A percentile compares a stretch with the other conserved stretches of the same genome.
Evolutionary conservation across 2,113 vertebrate species (phyloP).

Genomic region (Ammodramus savannarum): DNA sequence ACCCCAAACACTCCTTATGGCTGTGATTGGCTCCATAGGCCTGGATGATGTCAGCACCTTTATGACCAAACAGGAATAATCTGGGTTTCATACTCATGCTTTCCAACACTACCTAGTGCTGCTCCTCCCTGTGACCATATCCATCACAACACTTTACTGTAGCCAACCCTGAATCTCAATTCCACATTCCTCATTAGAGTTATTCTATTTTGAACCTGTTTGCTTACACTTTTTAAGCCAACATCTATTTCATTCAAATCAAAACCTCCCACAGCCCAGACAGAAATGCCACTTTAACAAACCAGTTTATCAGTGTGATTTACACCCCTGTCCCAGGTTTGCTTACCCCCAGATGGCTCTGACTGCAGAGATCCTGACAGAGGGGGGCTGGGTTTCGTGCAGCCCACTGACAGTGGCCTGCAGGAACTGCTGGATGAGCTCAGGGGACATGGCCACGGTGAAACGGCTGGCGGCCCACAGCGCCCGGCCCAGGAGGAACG

Average conservation of each 20-base stretch:
- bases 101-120: neutral
- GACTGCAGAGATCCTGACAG: constrained; percentile 94
- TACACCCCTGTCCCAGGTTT: fast-evolving
- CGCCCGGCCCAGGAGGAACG: constrained; percentile 92
- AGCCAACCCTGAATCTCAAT: neutral
- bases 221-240: neutral
- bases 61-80: neutral
- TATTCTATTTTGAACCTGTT: neutral
- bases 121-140: neutral
- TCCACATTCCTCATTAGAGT: neutral
- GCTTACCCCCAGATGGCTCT: constrained; percentile 97
- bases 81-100: neutral
- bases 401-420: constrained; percentile 96
- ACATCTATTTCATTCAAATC: neutral
- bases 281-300: neutral
- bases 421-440: constrained; percentile 96
- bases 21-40: neutral
- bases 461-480: constrained; percentile 97
- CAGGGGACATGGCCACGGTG: constrained; percentile 94
- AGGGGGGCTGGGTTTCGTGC: constrained; percentile 91
- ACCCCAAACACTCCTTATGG: neutral
- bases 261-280: neutral
- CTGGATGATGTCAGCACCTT: neutral
- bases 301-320: neutral
- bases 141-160: neutral